phyloP scores from a whole-genome alignment of 2,888 invertebrate genomes.

The Limnephilus rhombicus region DNA sequence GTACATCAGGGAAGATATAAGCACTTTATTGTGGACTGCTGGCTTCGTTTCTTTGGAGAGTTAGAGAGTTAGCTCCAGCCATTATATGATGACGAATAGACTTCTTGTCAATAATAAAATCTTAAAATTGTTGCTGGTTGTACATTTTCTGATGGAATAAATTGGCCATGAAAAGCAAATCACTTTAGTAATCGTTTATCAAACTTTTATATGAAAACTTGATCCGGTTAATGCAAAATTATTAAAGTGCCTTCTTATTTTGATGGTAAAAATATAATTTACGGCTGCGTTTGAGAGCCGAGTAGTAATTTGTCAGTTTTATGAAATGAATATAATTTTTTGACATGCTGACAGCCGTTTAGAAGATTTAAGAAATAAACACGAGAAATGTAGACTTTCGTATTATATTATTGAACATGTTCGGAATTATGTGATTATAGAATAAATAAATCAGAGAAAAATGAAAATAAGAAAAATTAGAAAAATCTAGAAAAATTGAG shows the following conservation, averaged over 20 bases:
- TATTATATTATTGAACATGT: background rate
- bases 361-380: background rate
- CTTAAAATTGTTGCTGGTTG: background rate
- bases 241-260: background rate
- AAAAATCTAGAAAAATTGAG: background rate
- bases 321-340: conserved; percentile 9
- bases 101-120: background rate
- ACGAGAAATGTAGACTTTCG: background rate
- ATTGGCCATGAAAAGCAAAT: background rate
- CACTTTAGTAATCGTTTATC: background rate
- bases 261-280: conserved; percentile 27
- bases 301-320: conserved; percentile 16
- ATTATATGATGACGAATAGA: no score
- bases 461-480: background rate
- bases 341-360: conserved; percentile 22
- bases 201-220: conserved; percentile 15
- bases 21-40: no score
- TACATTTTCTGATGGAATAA: background rate
- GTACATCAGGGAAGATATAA: no score
- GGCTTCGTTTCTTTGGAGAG: no score
- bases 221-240: conserved; percentile 21
- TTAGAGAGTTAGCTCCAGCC: no score
- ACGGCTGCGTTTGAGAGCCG: background rate
- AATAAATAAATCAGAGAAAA: background rate
- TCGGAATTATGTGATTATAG: background rate